Evolutionary conservation across 1,140 invertebrate species (phyloP), one percentile per base, ranked within the genome.

Genomic region (Physella acuta): DNA sequence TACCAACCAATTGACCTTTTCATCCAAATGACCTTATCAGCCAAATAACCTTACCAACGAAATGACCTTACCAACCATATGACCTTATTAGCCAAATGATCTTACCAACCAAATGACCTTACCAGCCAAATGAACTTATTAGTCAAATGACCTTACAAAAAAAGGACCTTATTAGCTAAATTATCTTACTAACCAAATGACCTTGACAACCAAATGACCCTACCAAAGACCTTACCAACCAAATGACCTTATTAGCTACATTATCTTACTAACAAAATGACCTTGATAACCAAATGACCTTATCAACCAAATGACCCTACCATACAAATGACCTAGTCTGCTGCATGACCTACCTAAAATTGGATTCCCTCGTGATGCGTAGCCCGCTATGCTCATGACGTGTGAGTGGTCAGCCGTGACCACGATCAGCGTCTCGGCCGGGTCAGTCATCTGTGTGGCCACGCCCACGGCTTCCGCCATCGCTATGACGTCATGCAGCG

Each of bases 341-440:
- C n/a, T n/a, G n/a, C n/a, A n/a, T n/a, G n/a, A n/a, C n/a, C 16
- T 58, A 85, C 85, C 86, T 56, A 87, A 79, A 60, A 87, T 80
- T 61, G 79, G 70, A 65, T 83, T 82, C 36, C 82, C 81, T 53
- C 83, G 76, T 0, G 51, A 59, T 0, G 81, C 73, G 65, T 84
- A 85, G 17, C 82, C 82, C 0, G 73, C 80, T 0, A 85, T 75
- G 24, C 60, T 80, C 64, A 86, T 82, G 0, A 75, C 79, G 71
- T 88, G 87, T 0, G 87, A 90, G 83, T 97, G 94, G 86, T 97
- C 95, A 62, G 92, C 92, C 0, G 94, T 97, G 3, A 97, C 93
- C 20, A 97, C 89, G 0, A 95, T 87, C 3, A 97, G 84, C 0
- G 94, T 96, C 58, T 96, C 90, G 0, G 87, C 78, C 3, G 85